These are phyloP conservation scores for Zingel zingel DNA, from an alignment of 2,113 vertebrate genomes.

Conservation along the genomic window DNA sequence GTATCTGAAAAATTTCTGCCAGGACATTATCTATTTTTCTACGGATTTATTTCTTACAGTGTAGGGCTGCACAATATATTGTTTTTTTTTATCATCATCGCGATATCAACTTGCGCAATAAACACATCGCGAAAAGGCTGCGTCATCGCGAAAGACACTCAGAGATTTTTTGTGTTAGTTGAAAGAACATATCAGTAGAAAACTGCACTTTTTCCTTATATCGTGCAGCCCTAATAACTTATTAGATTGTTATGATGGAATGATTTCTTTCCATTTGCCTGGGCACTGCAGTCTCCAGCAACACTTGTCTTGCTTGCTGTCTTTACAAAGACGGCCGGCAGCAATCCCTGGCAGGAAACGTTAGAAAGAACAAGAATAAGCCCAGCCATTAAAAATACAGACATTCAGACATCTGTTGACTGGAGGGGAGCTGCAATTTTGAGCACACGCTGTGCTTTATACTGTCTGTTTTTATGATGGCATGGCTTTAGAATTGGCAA, in stretches of 20 bases:
- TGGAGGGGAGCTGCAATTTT: neutral
- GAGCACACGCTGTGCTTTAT: neutral
- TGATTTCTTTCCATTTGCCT: neutral
- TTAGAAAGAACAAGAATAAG: neutral
- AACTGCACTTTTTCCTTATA: too few relatives aligned
- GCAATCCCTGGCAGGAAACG: neutral
- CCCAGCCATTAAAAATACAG: neutral
- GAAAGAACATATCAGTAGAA: too few relatives aligned
- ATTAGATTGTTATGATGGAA: neutral
- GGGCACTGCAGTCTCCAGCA: neutral
- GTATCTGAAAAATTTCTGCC: too few relatives aligned
- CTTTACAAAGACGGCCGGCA: neutral
- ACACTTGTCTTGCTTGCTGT: neutral
- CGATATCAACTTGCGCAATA: too few relatives aligned
- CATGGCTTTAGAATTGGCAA: neutral
- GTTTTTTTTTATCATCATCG: too few relatives aligned
- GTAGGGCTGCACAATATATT: too few relatives aligned
- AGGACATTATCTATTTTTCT: too few relatives aligned
- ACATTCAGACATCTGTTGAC: constrained; percentile 2
- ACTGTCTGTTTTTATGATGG: neutral
- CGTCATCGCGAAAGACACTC: too few relatives aligned
- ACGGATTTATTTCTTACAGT: too few relatives aligned
- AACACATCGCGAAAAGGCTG: too few relatives aligned
- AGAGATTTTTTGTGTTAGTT: too few relatives aligned
- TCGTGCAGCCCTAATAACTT: too few relatives aligned